phyloP scores from a whole-genome alignment of 2,888 invertebrate species.

The Polyommatus iphigenia region DNA sequence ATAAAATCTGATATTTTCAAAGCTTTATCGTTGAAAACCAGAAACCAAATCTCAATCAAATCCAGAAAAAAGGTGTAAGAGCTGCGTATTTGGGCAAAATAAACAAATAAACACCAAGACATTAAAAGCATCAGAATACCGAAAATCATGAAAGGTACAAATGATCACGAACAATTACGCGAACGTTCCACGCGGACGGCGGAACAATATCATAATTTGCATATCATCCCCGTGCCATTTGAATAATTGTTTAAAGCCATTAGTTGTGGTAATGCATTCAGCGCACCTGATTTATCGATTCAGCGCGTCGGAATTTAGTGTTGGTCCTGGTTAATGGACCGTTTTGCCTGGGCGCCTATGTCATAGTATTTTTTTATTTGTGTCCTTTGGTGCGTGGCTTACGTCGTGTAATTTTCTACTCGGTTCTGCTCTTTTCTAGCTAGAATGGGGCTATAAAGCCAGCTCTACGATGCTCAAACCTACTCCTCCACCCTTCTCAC shows the following conservation, averaged over 20 bases:
- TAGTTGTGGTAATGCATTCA: conserved; percentile 47
- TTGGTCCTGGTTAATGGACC: not conserved
- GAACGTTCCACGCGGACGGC: conserved; percentile 37
- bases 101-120: not conserved
- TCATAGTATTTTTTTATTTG: not conserved
- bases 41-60: too few relatives aligned
- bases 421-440: too few relatives aligned
- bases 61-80: not conserved
- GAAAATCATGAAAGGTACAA: conserved; percentile 30
- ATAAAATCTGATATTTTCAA: too few relatives aligned
- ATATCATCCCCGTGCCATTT: conserved; percentile 65
- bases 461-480: too few relatives aligned
- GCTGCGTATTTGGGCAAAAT: not conserved
- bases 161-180: conserved; percentile 41
- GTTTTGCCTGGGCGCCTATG: not conserved
- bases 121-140: conserved; percentile 11
- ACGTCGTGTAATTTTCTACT: too few relatives aligned
- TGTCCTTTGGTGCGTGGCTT: too few relatives aligned
- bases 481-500: too few relatives aligned
- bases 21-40: too few relatives aligned
- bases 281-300: conserved; percentile 38
- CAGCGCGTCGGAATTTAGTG: not conserved
- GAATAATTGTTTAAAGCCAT: conserved; percentile 71
- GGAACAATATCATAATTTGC: conserved; percentile 45
- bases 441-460: too few relatives aligned